Conservation (phyloP, 92 coral and sea anemone species). For the Heteractis magnifica region DNA sequence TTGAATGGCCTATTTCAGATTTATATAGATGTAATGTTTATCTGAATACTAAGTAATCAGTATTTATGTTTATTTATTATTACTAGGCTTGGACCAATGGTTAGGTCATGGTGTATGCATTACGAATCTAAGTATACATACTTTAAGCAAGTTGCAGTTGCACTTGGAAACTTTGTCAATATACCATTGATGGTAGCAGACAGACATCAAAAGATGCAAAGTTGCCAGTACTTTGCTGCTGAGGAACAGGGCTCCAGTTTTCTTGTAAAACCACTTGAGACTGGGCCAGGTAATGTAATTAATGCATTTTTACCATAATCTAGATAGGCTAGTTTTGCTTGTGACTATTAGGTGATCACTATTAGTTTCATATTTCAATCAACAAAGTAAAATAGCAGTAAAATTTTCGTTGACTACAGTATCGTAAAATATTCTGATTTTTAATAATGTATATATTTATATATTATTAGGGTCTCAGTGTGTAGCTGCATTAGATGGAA, state of each 20-base stretch:
- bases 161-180: constrained; percentile 40
- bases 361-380: background rate
- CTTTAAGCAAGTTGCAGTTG: constrained; percentile 34
- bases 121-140: constrained; percentile 47
- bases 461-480: constrained; percentile 26
- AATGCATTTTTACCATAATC: no score
- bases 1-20: background rate
- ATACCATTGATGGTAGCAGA: constrained; percentile 41
- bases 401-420: background rate
- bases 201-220: constrained; percentile 46
- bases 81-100: constrained; percentile 38
- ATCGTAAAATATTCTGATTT: background rate
- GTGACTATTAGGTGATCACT: background rate
- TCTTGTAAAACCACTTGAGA: constrained; percentile 7
- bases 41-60: background rate
- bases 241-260: constrained; percentile 11
- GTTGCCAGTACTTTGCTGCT: constrained; percentile 24
- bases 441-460: background rate
- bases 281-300: constrained; percentile 29
- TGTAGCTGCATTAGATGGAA: constrained; percentile 23
- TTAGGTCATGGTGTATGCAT: constrained; percentile 45
- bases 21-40: background rate
- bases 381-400: background rate
- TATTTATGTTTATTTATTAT: background rate
- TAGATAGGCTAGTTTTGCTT: background rate